Conservation (phyloP, 1,140 invertebrate genomes). For the Panulirus ornatus region DNA sequence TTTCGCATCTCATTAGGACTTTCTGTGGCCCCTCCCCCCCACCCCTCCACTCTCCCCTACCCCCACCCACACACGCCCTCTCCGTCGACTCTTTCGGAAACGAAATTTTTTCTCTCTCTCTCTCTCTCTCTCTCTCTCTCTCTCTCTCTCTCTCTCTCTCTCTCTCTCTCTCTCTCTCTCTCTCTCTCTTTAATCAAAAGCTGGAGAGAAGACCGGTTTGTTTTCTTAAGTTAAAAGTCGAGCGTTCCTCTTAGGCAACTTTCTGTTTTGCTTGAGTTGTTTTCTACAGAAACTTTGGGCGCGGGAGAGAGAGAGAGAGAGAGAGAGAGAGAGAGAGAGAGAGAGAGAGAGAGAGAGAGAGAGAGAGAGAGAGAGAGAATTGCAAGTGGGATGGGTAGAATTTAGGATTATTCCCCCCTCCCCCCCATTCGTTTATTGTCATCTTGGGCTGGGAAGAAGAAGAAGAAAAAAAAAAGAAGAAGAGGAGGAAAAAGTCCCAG, state of each 20-base stretch:
- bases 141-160: constrained; percentile 29
- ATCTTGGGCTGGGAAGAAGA: constrained; percentile 8
- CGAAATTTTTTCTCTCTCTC: background rate
- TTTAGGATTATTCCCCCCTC: constrained; percentile 53
- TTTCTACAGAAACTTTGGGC: constrained; percentile 65
- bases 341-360: background rate
- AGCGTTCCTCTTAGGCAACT: constrained; percentile 71
- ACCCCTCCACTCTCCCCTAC: constrained; percentile 45
- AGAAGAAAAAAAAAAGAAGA: background rate
- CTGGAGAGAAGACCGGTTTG: constrained; percentile 70
- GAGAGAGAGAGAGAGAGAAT: constrained; percentile 5
- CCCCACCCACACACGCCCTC: no score
- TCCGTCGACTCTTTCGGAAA: background rate
- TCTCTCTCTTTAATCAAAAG: constrained; percentile 71
- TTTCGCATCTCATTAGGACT: constrained; percentile 73
- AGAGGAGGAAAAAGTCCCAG: constrained; percentile 18
- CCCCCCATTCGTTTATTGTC: constrained; percentile 66
- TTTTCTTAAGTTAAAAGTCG: constrained; percentile 71
- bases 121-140: constrained; percentile 15
- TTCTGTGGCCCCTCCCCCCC: constrained; percentile 70
- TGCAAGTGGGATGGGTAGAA: constrained; percentile 37
- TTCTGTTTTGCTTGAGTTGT: constrained; percentile 71
- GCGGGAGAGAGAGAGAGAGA: no score
- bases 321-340: background rate
- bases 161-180: constrained; percentile 23